Percentiles rank a stretch among this genome's conserved stretches.
These are phyloP conservation scores for Polydrusus tereticollis DNA, from an alignment of 2,888 invertebrate genomes.

Conservation along the genomic window DNA sequence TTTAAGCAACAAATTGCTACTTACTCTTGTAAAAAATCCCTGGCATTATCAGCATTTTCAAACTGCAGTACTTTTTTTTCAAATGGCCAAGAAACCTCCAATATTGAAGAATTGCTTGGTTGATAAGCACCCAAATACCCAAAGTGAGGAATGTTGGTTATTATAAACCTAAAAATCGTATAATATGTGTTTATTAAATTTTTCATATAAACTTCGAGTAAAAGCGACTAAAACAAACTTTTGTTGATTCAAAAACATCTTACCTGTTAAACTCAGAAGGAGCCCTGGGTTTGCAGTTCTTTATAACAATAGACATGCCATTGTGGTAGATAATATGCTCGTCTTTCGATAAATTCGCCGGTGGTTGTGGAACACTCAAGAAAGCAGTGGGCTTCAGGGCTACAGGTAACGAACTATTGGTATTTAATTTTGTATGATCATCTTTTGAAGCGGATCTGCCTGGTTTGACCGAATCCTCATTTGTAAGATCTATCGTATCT, in stretches of 20 bases:
- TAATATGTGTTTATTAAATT: too few species aligned
- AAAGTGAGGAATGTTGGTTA: constrained; percentile 60
- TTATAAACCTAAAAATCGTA: constrained; percentile 54
- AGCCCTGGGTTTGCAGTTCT: constrained; percentile 33
- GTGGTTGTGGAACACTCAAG: neutral
- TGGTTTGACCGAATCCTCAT: constrained; percentile 28
- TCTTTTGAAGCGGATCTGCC: neutral
- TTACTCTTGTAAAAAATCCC: constrained; percentile 55
- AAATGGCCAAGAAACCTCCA: constrained; percentile 60
- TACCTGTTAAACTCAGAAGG: constrained; percentile 38
- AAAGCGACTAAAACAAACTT: too few species aligned
- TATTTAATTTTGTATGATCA: neutral
- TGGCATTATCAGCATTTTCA: constrained; percentile 47
- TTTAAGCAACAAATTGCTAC: constrained; percentile 23
- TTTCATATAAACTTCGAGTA: too few species aligned
- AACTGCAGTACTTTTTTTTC: constrained; percentile 57
- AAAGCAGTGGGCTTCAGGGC: neutral
- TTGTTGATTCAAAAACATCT: neutral
- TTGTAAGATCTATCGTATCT: constrained; percentile 51
- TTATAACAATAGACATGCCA: constrained; percentile 30
- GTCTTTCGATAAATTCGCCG: neutral
- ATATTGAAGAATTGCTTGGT: constrained; percentile 43
- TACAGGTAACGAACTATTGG: neutral
- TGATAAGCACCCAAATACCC: constrained; percentile 59
- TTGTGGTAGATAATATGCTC: constrained; percentile 34